These are phyloP conservation scores for Rhynchonema sp. DNA, from an alignment of 2,888 invertebrate species.

Conservation along the genomic window DNA sequence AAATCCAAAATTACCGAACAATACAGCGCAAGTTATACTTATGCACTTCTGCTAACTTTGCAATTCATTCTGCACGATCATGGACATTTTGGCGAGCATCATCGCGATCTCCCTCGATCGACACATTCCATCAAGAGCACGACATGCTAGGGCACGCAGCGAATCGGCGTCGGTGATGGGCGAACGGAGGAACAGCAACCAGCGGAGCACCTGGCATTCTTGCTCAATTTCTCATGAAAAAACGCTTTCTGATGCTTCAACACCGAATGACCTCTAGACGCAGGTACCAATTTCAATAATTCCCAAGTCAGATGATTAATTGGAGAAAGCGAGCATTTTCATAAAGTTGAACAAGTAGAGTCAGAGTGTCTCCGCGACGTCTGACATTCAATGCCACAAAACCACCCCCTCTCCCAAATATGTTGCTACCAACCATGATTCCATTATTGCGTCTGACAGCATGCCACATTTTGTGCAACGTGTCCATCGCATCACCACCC, in stretches of 20 bases:
- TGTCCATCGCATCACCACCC: conserved; percentile 43
- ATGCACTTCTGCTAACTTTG: conserved; percentile 41
- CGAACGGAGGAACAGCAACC: conserved; percentile 68
- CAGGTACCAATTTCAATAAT: background rate
- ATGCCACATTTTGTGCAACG: conserved; percentile 81
- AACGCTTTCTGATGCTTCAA: no score
- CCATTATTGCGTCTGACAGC: conserved; percentile 80
- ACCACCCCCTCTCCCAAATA: background rate
- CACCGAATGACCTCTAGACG: no score
- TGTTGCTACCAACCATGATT: conserved; percentile 51
- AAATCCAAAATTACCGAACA: conserved; percentile 6
- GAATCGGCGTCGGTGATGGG: conserved; percentile 93
- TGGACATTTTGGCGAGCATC: conserved; percentile 78
- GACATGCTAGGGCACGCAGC: conserved; percentile 72
- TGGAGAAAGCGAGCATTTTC: background rate
- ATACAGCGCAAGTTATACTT: no score
- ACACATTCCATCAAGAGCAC: conserved; percentile 70
- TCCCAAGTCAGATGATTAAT: background rate
- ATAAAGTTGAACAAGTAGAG: background rate
- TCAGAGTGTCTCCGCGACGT: background rate
- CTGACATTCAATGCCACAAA: background rate
- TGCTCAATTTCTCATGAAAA: no score
- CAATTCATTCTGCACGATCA: conserved; percentile 76
- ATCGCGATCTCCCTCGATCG: conserved; percentile 73
- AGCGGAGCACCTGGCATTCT: conserved; percentile 58